Base-by-base conservation (phyloP, 1,140 invertebrate genomes). In the Pseudomyrmex pallidus region DNA sequence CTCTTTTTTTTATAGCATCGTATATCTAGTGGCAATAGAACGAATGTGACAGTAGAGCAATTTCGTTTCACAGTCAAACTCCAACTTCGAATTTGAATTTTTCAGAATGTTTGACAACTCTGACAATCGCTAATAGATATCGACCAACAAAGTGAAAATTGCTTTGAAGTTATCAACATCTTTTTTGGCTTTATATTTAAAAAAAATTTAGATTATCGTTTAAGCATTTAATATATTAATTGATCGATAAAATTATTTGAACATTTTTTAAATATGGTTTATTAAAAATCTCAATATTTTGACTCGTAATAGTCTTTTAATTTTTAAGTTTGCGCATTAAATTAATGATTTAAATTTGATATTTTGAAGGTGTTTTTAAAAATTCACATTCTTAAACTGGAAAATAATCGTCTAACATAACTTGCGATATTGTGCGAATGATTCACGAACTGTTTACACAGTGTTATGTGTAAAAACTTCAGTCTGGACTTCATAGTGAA, bases 381-480 rank as follows among this genome's bases (percentile, higher is more conserved):
- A 35, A 35, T 0, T 35, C 5, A 7, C 5, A 12, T 15, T 48
- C n/a, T 62, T 62, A 20, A 25, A 25, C 2, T 25, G 62, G 12
- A 1, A 13, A 8, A 2, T 15, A 54, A 70, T 13, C 13, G 48
- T 62, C 15, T 52, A 52, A 52, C 12, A n/a, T n/a, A 63, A 61
- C 66, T 66, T 56, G 17, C 22, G 9, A 68, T 68, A 68, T 25
- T 12, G 15, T 67, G 13, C 2, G 4, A 46, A n/a, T 25, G 66
- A 46, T 66, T 76, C 59, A 13, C 35, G 44, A 50, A 17, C 46
- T 85, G 87, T 88, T 88, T 88, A 80, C 61, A 80, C 68, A 85
- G 83, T 88, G 74, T 88, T 80, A 86, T 59, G 76, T 56, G 54
- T 74, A 83, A 89, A 35, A 88, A 86, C 87, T 83, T 83, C 63